A percentile compares a stretch with the other conserved stretches of the same genome.
Conservation (phyloP, 2,888 invertebrate genomes). For the Euplexia lucipara region DNA sequence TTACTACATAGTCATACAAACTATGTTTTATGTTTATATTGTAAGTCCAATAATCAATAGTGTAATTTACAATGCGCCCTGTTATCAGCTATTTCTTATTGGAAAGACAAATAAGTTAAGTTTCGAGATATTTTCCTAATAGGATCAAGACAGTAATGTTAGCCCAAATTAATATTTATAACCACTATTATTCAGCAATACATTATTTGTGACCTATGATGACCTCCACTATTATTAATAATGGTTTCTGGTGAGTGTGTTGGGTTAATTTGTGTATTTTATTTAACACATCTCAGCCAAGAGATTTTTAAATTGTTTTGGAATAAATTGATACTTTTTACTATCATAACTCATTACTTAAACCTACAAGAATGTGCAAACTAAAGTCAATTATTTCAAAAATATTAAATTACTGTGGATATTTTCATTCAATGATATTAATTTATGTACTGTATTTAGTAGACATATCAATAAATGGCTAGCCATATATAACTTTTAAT, state of each 20-base stretch:
- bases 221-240: conserved; percentile 61
- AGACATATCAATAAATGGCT: background rate
- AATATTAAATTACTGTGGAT: background rate
- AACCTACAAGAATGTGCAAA: conserved; percentile 9
- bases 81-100: conserved; percentile 16
- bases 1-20: conserved; percentile 66
- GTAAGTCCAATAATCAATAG: conserved; percentile 15
- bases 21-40: conserved; percentile 19
- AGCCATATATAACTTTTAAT: no score
- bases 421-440: background rate
- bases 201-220: conserved; percentile 63
- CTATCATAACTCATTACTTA: background rate
- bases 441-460: background rate
- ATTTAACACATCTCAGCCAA: conserved; percentile 12
- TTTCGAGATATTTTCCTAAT: background rate
- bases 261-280: conserved; percentile 1
- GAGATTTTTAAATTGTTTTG: background rate
- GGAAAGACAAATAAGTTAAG: conserved; percentile 17
- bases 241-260: conserved; percentile 19
- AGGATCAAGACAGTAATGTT: background rate
- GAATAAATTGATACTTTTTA: conserved; percentile 6
- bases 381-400: background rate
- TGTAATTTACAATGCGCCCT: conserved; percentile 24
- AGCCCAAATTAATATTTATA: background rate
- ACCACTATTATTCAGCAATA: conserved; percentile 15